Percentiles rank a stretch among this genome's conserved stretches.
Evolutionary conservation across 1,140 invertebrate species (phyloP).

Genomic region (Trichonephila clavata): DNA sequence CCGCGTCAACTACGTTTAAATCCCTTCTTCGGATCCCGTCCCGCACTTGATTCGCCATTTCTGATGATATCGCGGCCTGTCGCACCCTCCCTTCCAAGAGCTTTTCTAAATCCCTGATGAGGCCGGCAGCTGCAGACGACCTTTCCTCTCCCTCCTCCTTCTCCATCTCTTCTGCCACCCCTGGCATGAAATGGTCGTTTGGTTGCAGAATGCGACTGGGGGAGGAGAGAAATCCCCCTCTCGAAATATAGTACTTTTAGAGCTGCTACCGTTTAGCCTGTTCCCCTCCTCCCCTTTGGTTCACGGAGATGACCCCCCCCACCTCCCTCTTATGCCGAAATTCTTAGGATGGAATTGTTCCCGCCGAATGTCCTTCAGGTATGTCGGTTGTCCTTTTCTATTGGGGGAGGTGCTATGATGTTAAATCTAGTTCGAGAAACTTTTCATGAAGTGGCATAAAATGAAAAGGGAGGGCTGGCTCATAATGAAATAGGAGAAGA

Average conservation of each 20-base stretch:
- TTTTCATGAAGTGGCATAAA: background rate
- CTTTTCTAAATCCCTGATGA: constrained; percentile 51
- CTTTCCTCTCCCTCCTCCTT: background rate
- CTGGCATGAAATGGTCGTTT: constrained; percentile 58
- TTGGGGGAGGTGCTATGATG: background rate
- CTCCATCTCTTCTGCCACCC: background rate
- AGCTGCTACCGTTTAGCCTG: background rate
- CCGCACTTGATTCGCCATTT: constrained; percentile 19
- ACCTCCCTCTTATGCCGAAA: background rate
- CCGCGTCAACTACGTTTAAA: constrained; percentile 28
- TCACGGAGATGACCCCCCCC: background rate
- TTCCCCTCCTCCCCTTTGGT: background rate
- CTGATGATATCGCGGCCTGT: background rate
- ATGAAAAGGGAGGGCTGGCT: background rate
- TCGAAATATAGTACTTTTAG: background rate
- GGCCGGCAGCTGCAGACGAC: constrained; percentile 42
- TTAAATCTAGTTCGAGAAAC: background rate
- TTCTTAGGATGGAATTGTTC: background rate
- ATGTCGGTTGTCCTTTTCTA: background rate
- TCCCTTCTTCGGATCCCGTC: background rate
- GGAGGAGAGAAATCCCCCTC: too few relatives aligned
- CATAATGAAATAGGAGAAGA: background rate
- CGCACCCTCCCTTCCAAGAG: background rate
- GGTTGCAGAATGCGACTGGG: background rate
- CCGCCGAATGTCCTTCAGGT: background rate